Percentiles rank a stretch among this genome's conserved stretches.
These are phyloP conservation scores for Varroa destructor DNA, from an alignment of 1,140 invertebrate genomes.

Conservation along the genomic window DNA sequence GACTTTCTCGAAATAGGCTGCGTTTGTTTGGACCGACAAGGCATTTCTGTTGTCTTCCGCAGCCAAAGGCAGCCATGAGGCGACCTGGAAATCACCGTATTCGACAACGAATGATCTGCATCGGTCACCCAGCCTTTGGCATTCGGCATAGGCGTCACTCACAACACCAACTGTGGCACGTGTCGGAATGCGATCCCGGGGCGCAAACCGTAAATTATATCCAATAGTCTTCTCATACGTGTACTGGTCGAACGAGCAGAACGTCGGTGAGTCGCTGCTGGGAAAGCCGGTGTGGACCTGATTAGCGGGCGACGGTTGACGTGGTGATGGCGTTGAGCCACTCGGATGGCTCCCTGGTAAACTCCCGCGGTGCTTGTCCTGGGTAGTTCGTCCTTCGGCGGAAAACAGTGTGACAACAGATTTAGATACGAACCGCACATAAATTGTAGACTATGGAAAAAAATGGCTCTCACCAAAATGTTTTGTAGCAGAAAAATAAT, in stretches of 20 bases:
- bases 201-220: slow-evolving; percentile 35
- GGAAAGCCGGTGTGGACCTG: slow-evolving; percentile 27
- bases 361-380: background rate
- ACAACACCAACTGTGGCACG: slow-evolving; percentile 42
- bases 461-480: too few relatives aligned
- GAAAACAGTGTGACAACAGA: background rate
- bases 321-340: background rate
- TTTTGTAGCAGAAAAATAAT: too few relatives aligned
- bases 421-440: background rate
- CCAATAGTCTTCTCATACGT: slow-evolving; percentile 44
- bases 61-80: slow-evolving; percentile 42
- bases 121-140: slow-evolving; percentile 40
- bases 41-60: slow-evolving; percentile 39
- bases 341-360: background rate
- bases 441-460: background rate
- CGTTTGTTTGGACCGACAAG: slow-evolving; percentile 40
- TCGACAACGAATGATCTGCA: slow-evolving; percentile 43
- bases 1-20: slow-evolving; percentile 46
- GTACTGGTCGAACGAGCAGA: slow-evolving; percentile 35
- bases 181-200: slow-evolving; percentile 38
- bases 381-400: slow-evolving; percentile 11
- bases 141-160: slow-evolving; percentile 42
- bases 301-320: slow-evolving; percentile 4
- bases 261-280: slow-evolving; percentile 25
- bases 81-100: slow-evolving; percentile 40